Base-by-base conservation (phyloP, 2,113 vertebrate species). In the Furnarius figulus region DNA sequence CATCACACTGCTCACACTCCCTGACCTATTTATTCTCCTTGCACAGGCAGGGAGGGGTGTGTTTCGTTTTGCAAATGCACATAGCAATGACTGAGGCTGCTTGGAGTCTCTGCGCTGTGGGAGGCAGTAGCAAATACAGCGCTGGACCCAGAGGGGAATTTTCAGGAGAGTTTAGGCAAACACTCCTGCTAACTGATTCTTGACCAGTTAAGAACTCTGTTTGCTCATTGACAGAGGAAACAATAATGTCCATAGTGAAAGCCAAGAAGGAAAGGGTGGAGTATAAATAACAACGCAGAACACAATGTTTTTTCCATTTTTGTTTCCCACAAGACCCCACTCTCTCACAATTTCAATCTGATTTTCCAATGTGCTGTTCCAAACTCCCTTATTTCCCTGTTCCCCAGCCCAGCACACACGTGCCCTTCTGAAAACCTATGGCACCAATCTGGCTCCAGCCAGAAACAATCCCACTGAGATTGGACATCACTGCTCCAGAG, bases 251-350 rank as follows among this genome's bases (percentile, higher is more conserved):
- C 73, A 42, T 42, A 71, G 50, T 2, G 72, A 95, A 84, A 94
- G 96, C 96, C 97, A 91, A 94, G 71, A 44, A 87, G 91, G 85
- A 88, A 91, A 94, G 95, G 96, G 96, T 94, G 96, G 94, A 77
- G 96, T 77, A 59, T 46, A 96, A 73, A 63, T 89, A 97, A 94
- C 86, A 91, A 96, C 77, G 80, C 46, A 90, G 90, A 94, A 96
- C 86, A 95, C 24, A 77, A 84, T 83, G 93, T 89, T 95, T 92
- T 96, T 94, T 94, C 97, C 89, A 97, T 93, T 96, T 86, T 68
- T 94, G 81, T 56, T 95, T 96, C 85, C 96, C 61, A 31, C 76
- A 94, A 94, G 56, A 24, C 72, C 39, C 63, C 22, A 55, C 46
- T 25, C 73, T 89, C 74, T 79, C 61, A 47, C 23, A 91, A 84